These are phyloP conservation scores for Brachirus orientalis DNA, from an alignment of 2,113 vertebrate species.

Conservation along the genomic window DNA sequence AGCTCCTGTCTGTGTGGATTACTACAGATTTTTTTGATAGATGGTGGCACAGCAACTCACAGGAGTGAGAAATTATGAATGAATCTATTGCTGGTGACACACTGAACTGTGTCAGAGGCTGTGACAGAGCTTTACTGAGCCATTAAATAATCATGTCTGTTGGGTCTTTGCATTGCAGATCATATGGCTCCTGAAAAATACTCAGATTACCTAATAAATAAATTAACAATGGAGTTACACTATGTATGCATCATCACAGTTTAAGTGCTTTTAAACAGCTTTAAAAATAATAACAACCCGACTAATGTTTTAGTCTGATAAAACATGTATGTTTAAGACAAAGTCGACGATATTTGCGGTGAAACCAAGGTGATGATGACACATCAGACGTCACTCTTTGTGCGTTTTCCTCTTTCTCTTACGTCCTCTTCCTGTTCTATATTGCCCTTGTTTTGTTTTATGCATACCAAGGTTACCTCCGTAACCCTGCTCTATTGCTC, in stretches of 20 bases:
- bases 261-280: too few relatives aligned
- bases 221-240: slow-evolving; percentile 6
- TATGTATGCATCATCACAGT: not conserved
- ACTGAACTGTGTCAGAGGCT: too few relatives aligned
- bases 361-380: slow-evolving; percentile 22
- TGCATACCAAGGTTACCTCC: not conserved
- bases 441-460: slow-evolving; percentile 17
- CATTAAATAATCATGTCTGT: not conserved
- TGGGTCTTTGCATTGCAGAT: not conserved
- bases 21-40: slow-evolving; percentile 44
- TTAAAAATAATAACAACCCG: too few relatives aligned
- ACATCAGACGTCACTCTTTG: not conserved
- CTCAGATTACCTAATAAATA: not conserved
- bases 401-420: slow-evolving; percentile 20
- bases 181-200: not conserved
- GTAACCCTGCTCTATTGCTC: slow-evolving; percentile 2
- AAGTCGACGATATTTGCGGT: not conserved
- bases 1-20: slow-evolving; percentile 58
- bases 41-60: slow-evolving; percentile 18
- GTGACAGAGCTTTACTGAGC: slow-evolving; percentile 14
- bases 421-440: slow-evolving; percentile 51
- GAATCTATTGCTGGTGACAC: too few relatives aligned
- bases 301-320: not conserved
- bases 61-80: slow-evolving; percentile 49
- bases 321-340: not conserved